Conservation (phyloP, 2,113 vertebrate genomes). For the Notothenia coriiceps region DNA sequence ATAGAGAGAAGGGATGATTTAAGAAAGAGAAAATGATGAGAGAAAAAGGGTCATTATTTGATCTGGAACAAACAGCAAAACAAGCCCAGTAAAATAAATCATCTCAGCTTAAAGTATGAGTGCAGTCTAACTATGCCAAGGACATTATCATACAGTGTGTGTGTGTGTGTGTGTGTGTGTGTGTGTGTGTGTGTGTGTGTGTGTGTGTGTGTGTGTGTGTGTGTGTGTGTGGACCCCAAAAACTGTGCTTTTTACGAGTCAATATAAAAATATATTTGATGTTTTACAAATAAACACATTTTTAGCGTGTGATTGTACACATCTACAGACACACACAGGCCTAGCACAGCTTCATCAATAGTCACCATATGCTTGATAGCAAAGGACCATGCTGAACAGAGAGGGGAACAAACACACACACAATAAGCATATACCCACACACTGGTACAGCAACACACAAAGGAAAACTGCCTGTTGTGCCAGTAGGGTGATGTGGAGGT, state of each 20-base stretch:
- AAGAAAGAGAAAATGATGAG: background rate
- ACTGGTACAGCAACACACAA: constrained; percentile 23
- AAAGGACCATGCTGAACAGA: constrained; percentile 52
- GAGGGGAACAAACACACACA: constrained; percentile 8
- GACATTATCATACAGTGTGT: constrained; percentile 31
- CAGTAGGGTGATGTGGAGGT: constrained; percentile 68
- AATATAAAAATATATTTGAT: constrained; percentile 33
- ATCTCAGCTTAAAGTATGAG: constrained; percentile 23
- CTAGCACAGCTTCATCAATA: constrained; percentile 71
- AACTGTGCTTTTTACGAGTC: constrained; percentile 6
- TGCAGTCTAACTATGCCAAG: constrained; percentile 39
- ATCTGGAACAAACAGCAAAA: constrained; percentile 52
- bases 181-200: background rate
- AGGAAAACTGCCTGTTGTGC: constrained; percentile 30
- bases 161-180: constrained; percentile 4
- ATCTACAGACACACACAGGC: constrained; percentile 34
- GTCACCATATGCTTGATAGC: constrained; percentile 74
- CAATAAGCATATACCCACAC: background rate
- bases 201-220: background rate
- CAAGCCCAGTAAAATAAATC: constrained; percentile 51
- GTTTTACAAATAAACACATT: constrained; percentile 29
- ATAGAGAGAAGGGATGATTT: background rate
- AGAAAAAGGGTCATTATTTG: constrained; percentile 34
- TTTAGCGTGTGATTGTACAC: background rate
- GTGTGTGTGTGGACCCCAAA: background rate